phyloP scores from a whole-genome alignment of 2,113 vertebrate genomes.

The Ranitomeya imitator region DNA sequence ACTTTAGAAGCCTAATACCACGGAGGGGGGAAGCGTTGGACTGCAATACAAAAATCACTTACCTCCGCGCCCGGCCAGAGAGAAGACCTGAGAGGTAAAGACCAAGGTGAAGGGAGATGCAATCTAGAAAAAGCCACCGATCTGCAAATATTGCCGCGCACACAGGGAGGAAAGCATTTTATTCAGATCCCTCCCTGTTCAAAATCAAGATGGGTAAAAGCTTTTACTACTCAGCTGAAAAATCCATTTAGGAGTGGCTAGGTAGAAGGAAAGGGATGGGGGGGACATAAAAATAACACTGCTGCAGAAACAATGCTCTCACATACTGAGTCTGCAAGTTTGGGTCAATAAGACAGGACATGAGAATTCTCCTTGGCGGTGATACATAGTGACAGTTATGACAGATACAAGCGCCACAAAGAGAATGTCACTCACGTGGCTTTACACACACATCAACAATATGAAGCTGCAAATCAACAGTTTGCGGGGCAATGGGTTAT shows the following conservation, averaged over 20 bases:
- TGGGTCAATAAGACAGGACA: constrained; percentile 41
- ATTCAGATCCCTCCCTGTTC: constrained; percentile 56
- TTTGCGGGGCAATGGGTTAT: not conserved
- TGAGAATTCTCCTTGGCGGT: not conserved
- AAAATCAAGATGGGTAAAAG: constrained; percentile 44
- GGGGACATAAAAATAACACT: not conserved
- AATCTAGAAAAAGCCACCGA: constrained; percentile 19
- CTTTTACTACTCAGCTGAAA: constrained; percentile 16
- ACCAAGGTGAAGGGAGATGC: not conserved
- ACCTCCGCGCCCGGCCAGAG: constrained; percentile 51
- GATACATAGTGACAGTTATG: not conserved
- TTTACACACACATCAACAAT: constrained; percentile 24
- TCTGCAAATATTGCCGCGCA: constrained; percentile 19
- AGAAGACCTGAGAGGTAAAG: constrained; percentile 12
- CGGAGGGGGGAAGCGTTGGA: not conserved
- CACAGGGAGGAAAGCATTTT: constrained; percentile 40
- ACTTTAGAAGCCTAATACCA: not conserved
- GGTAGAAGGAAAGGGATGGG: constrained; percentile 15
- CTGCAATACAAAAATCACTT: constrained; percentile 32
- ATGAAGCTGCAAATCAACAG: constrained; percentile 21
- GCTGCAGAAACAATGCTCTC: constrained; percentile 54
- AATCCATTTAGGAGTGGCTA: constrained; percentile 43
- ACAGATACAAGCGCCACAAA: constrained; percentile 24
- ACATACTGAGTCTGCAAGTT: constrained; percentile 69
- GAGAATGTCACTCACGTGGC: constrained; percentile 23